A percentile compares a stretch with the other conserved stretches of the same genome.
phyloP scores from a whole-genome alignment of 2,797 vertebrate species.

The Rhynchotus rufescens region DNA sequence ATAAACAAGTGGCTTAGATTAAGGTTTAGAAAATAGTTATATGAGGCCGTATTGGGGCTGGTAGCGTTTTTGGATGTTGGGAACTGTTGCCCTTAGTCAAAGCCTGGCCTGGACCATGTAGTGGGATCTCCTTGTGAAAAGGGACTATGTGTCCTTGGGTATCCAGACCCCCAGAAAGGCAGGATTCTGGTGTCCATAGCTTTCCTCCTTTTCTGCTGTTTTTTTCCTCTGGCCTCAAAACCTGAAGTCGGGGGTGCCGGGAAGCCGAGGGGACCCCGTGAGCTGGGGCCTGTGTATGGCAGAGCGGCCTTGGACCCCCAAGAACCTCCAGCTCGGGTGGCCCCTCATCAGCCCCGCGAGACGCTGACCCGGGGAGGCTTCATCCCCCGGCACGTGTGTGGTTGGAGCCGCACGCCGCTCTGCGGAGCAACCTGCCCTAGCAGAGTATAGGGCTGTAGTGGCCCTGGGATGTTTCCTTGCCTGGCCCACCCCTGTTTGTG shows the following conservation, averaged over 20 bases:
- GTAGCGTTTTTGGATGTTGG: neutral
- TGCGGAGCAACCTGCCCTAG: neutral
- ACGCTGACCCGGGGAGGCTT: neutral
- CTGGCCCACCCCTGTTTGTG: neutral
- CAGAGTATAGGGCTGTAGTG: neutral
- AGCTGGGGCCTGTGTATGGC: neutral
- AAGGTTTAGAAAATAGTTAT: constrained; percentile 35
- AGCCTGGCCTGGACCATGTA: neutral
- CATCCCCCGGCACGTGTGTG: neutral
- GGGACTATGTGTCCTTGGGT: neutral
- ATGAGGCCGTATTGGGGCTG: constrained; percentile 13
- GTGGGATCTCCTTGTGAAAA: neutral
- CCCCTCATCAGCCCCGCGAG: neutral
- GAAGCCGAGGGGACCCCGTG: neutral
- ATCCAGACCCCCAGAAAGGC: neutral
- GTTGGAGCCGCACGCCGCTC: neutral
- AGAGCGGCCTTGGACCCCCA: fast-evolving
- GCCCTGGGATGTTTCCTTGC: neutral
- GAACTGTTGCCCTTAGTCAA: neutral
- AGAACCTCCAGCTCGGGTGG: neutral
- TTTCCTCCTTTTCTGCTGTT: neutral
- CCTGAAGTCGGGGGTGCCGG: neutral
- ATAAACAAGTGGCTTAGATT: constrained; percentile 51
- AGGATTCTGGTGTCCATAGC: neutral
- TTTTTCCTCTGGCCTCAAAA: neutral